phyloP scores from a whole-genome alignment of 2,113 vertebrate species.

The Nibea coibor region DNA sequence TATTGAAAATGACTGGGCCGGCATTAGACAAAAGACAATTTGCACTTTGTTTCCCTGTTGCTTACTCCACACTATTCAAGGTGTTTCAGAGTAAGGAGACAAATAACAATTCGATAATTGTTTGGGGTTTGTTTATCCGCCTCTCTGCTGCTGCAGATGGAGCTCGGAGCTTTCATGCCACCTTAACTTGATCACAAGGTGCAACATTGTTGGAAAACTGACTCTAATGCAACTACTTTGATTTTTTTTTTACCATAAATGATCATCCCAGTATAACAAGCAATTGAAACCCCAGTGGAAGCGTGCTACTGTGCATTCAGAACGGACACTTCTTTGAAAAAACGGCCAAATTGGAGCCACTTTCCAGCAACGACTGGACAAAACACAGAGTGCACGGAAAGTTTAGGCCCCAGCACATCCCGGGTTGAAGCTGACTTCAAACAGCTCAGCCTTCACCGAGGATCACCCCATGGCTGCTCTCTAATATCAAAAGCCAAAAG shows the following conservation, averaged over 20 bases:
- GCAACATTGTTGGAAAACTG: not conserved
- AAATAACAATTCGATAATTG: constrained; percentile 40
- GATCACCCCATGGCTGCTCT: constrained; percentile 17
- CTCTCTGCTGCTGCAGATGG: constrained; percentile 10
- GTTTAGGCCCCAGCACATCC: constrained; percentile 2
- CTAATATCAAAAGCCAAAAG: constrained; percentile 35
- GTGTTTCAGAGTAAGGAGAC: constrained; percentile 1
- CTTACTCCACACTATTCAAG: constrained; percentile 22
- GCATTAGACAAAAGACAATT: constrained; percentile 39
- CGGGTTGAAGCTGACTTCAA: constrained; percentile 39
- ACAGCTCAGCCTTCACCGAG: not conserved
- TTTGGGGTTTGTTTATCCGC: constrained; percentile 44
- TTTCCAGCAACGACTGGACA: not conserved
- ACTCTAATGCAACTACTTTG: not conserved
- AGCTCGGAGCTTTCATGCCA: not conserved
- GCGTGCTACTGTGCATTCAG: not conserved
- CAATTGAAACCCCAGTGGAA: not conserved
- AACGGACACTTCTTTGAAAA: not conserved
- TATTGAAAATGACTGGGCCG: constrained; percentile 38
- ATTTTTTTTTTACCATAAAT: not conserved
- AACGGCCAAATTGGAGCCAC: not conserved
- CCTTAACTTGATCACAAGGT: not conserved
- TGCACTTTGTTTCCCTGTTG: constrained; percentile 17
- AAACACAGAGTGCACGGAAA: not conserved
- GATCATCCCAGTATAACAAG: not conserved